Conservation (phyloP, 2,888 invertebrate genomes). For the Nycteola revayana region DNA sequence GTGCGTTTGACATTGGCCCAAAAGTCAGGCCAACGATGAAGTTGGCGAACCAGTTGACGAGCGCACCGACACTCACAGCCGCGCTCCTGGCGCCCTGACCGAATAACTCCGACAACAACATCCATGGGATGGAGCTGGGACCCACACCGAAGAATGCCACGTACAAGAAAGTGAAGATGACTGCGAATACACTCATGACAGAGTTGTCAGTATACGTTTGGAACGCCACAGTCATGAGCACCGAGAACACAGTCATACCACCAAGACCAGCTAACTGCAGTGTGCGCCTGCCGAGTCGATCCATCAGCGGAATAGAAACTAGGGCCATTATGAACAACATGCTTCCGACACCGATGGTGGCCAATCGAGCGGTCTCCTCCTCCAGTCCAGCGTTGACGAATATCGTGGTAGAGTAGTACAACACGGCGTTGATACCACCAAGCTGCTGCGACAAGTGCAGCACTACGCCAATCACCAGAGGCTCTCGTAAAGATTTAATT, state of each 20-base stretch:
- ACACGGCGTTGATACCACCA: slow-evolving; percentile 81
- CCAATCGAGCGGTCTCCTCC: slow-evolving; percentile 82
- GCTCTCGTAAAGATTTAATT: slow-evolving; percentile 57
- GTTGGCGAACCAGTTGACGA: slow-evolving; percentile 78
- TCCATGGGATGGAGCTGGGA: slow-evolving; percentile 79
- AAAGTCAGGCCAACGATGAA: slow-evolving; percentile 76
- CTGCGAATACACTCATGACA: slow-evolving; percentile 73
- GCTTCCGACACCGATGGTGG: slow-evolving; percentile 87
- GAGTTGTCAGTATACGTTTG: slow-evolving; percentile 63
- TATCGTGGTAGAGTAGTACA: slow-evolving; percentile 87
- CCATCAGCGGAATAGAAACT: slow-evolving; percentile 89
- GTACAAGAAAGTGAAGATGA: slow-evolving; percentile 72
- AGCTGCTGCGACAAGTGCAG: slow-evolving; percentile 78
- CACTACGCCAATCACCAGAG: slow-evolving; percentile 72
- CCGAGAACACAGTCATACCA: slow-evolving; percentile 87
- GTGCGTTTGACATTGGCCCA: slow-evolving; percentile 56
- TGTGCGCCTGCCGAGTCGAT: slow-evolving; percentile 86
- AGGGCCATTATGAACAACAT: slow-evolving; percentile 88
- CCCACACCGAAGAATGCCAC: slow-evolving; percentile 78
- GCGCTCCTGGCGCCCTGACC: slow-evolving; percentile 74
- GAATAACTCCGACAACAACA: slow-evolving; percentile 76
- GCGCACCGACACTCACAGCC: slow-evolving; percentile 74
- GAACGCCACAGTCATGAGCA: slow-evolving; percentile 84
- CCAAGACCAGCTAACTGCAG: slow-evolving; percentile 86
- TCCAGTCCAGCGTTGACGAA: slow-evolving; percentile 84